Base-by-base conservation (phyloP, 2,888 invertebrate genomes). In the Lobophora halterata region DNA sequence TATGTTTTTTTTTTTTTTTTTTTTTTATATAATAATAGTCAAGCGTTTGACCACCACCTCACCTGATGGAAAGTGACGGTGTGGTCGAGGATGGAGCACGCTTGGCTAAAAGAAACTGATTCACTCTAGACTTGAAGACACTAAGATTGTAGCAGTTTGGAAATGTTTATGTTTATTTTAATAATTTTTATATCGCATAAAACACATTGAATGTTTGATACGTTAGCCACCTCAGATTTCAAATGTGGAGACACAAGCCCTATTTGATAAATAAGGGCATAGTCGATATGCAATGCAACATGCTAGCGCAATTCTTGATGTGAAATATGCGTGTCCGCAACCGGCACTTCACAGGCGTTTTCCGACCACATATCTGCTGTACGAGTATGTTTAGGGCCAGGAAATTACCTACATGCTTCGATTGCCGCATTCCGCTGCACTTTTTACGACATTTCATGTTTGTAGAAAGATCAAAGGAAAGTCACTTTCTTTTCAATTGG, bases 401-500 rank as follows among this genome's bases (percentile, higher is more conserved):
- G 51, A 53, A 47, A 50, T 59, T 55, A 62, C 35, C 27, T 31
- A 28, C 47, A 46, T 52, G 55, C 65, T 68, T 71, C 69, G 62
- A 62, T 70, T 71, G 45, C 69, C 71, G 69, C 74, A 70, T 75
- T 61, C 67, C 53, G 32, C 41, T 46, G 35, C 30, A 43, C 43
- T 47, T 52, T 51, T 62, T 55, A 52, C 44, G 30, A 38, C 49
- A 49, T 28, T 43, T 38, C 36, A 38, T 32, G 46, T 52, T 46
- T 41, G 44, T 42, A 49, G 43, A 53, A 59, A 65, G 65, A 63
- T 54, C 52, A 41, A 59, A 58, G 47, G 68, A 71, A 73, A 71
- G 71, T 69, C 31, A 61, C 58, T 71, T 71, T 66, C 68, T 56
- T 68, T 61, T 54, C 56, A 60, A 64, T 61, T 59, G 55, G 52